Evolutionary conservation across 2,113 vertebrate species (phyloP), one percentile per base, ranked within the genome.

Genomic region (Otocyon megalotis): DNA sequence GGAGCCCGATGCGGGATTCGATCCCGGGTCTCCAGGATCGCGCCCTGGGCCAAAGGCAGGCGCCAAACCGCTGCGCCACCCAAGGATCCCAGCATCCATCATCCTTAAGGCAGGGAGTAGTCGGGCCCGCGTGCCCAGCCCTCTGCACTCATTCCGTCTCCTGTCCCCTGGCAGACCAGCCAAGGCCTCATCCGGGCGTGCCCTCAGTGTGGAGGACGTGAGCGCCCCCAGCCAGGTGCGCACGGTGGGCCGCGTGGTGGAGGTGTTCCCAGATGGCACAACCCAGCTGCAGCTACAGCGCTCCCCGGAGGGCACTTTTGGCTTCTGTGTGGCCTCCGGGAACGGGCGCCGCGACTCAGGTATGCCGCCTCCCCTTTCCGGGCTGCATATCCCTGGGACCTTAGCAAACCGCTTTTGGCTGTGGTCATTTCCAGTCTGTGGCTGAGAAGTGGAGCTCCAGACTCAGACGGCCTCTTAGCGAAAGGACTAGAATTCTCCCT

Each of bases 271-370:
- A 0, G 99, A 99, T 0, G 99, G 99, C 69, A 99, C 99, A 4
- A 98, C 99, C 93, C 98, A 99, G 87, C 98, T 99, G 97, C 99
- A 99, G 98, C 99, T 99, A 13, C 98, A 98, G 76, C 98, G 99
- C 76, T 98, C 99, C 1, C 98, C 99, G 0, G 98, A 99, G 0
- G 99, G 99, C 2, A 98, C 99, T 16, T 99, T 99, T 0, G 99
- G 99, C 43, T 99, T 99, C 76, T 97, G 98, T 0, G 99, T 99
- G 98, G 99, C 99, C 71, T 99, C 99, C 0, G 99, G 99, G 60
- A 99, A 99, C 5, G 99, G 99, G 88, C 99, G 99, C 82, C 98
- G 99, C 0, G 99, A 99, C 98, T 99, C 99, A 98, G 99, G 99
- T 99, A 98, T 0, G 81, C 26, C 3, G 11, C 22, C 6, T 54